Base-by-base conservation (phyloP, 2,797 vertebrate species). In the Malacoctenus gilli region DNA sequence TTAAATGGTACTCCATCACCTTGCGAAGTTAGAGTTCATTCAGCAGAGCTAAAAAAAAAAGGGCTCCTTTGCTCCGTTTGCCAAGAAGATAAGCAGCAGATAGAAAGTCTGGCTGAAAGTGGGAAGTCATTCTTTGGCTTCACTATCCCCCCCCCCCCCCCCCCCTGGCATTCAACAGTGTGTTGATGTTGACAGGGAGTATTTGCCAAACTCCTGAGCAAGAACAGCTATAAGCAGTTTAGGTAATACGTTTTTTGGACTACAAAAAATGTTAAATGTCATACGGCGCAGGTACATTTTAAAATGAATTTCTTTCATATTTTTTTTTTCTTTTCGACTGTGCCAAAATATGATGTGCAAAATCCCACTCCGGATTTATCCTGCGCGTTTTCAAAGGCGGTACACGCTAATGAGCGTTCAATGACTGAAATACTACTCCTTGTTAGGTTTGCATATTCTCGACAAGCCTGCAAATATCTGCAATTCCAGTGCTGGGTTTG, bases 181-280 rank as follows among this genome's bases (percentile, higher is more conserved):
- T 60, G 67, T 49, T 75, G 59, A 70, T 72, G 46, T 53, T 55
- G 68, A 72, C 62, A 31, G 52, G 61, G 21, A 42, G 40, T 2
- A 49, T 36, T 56, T 85, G 85, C 80, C 87, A 90, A 71, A 63
- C 42, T 67, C 51, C 54, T 80, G 67, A 84, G 65, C 46, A 63
- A 69, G 40, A 88, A 75, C 82, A 87, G 84, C 82, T 87, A 79
- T 70, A 69, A 72, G 41, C 55, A 42, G 55, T 77, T 82, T 77
- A 48, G 75, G 67, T 80, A 82, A 68, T 54, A 37, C 21, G 28
- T 41, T 37, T 81, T 74, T 75, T n/a, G n/a, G 72, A 68, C 74
- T 63, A n/a, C 32, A 52, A n/a, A n/a, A n/a, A n/a, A n/a, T n/a
- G n/a, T n/a, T n/a, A n/a, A 30, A 65, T 63, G 48, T 42, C 25